A percentile compares a stretch with the other conserved stretches of the same genome.
Evolutionary conservation across 2,888 invertebrate species (phyloP).

Genomic region (Macrosiphum euphorbiae): DNA sequence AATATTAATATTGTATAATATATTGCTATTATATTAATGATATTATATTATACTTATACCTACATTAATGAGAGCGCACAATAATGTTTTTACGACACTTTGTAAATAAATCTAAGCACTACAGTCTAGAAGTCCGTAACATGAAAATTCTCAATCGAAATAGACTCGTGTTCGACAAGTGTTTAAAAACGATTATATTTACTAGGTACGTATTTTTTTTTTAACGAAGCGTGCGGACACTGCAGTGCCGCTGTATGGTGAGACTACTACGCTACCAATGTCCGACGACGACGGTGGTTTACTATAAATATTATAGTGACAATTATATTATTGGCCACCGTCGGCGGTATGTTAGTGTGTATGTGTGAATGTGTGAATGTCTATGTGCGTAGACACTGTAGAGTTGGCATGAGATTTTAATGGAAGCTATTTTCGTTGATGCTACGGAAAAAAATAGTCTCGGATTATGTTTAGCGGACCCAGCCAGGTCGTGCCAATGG

Average conservation of each 20-base stretch:
- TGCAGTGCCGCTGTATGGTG: not conserved
- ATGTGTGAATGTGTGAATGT: not conserved
- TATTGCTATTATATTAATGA: too few species aligned
- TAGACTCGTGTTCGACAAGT: not conserved
- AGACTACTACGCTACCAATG: not conserved
- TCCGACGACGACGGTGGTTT: not conserved
- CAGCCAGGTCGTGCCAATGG: not conserved
- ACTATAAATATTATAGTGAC: conserved; percentile 16
- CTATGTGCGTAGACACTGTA: not conserved
- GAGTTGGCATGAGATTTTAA: conserved; percentile 55
- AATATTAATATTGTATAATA: too few species aligned
- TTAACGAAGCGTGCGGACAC: not conserved
- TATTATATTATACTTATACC: too few species aligned
- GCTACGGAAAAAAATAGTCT: not conserved
- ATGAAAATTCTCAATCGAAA: not conserved
- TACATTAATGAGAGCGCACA: not conserved
- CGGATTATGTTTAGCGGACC: not conserved
- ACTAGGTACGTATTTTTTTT: not conserved
- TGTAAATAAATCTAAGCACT: not conserved
- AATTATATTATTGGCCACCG: conserved; percentile 41
- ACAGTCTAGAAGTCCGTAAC: not conserved
- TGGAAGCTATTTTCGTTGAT: conserved; percentile 51
- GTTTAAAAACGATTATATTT: not conserved
- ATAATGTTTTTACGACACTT: not conserved
- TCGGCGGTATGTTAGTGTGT: not conserved